A percentile compares a stretch with the other conserved stretches of the same genome.
phyloP scores from a whole-genome alignment of 2,113 vertebrate genomes.

The Recurvirostra avosetta region DNA sequence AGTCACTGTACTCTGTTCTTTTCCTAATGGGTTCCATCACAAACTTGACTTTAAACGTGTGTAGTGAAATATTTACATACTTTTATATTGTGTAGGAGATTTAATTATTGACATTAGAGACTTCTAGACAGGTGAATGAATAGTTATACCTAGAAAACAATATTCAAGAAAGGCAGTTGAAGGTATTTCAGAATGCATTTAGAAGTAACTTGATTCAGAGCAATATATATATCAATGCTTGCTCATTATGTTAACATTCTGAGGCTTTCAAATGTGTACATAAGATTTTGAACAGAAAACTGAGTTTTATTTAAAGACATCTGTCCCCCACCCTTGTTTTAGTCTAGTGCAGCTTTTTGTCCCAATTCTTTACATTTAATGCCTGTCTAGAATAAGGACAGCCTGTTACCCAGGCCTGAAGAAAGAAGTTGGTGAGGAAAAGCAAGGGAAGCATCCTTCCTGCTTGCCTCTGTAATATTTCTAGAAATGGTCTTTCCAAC shows the following conservation, averaged over 20 bases:
- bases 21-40: neutral
- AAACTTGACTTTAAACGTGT: neutral
- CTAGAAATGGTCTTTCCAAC: neutral
- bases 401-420: neutral
- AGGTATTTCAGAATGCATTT: neutral
- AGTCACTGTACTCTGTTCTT: neutral
- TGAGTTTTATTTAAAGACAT: neutral
- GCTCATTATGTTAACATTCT: neutral
- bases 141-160: neutral
- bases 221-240: neutral
- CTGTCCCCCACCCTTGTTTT: fast-evolving
- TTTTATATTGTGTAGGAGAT: neutral
- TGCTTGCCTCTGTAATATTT: neutral
- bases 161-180: neutral
- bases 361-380: neutral
- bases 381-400: neutral
- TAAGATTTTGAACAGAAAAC: neutral
- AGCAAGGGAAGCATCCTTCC: neutral
- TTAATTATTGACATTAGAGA: neutral
- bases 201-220: neutral
- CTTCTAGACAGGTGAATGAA: neutral
- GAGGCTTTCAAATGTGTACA: neutral
- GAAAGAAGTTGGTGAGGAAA: neutral
- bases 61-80: neutral
- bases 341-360: neutral